Base-by-base conservation (phyloP, 2,113 vertebrate species). In the Protobothrops flavoviridis region DNA sequence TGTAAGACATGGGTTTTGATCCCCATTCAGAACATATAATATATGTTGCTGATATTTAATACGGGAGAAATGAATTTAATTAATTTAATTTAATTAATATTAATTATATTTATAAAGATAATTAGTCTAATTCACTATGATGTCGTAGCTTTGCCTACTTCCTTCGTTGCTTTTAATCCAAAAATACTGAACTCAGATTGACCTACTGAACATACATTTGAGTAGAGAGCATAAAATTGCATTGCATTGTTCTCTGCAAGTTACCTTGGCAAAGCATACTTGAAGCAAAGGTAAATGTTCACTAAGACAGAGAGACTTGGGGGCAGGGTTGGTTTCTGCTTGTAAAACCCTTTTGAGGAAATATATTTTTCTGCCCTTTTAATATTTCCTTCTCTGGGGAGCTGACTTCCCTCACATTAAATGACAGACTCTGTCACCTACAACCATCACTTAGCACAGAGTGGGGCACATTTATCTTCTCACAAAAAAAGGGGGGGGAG, bases 161-260 rank as follows among this genome's bases (percentile, higher is more conserved):
- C 17, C 48, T 50, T 50, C 48, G 9, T 50, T 50, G 48, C 74
- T 3, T 81, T 81, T 39, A 81, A 81, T 3, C 33, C 6, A 81
- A 20, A 81, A 81, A 43, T 43, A 17, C 33, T 39, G 33, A 39
- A 7, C 7, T 81, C 74, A 81, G 33, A 81, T 43, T 81, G 17
- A 81, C 1, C 21, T 39, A 39, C 39, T n/a, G 20, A 20, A 43
- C 17, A 55, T 26, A 85, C 21, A 11, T 87, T 45, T 87, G 29
- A 64, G 56, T 52, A 87, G 2, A 59, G 20, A 61, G 85, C 29
- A 64, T 33, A 87, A 11, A 29, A 61, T 59, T 92, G 26, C 91
- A 87, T 45, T 87, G 56, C 61, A 43, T 90, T 94, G 96, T 95
- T 97, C 94, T 97, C 96, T 96, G 95, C 94, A 96, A 96, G 97